These are phyloP conservation scores for Mus caroli DNA, from an alignment of 2,797 vertebrate species.

Conservation along the genomic window DNA sequence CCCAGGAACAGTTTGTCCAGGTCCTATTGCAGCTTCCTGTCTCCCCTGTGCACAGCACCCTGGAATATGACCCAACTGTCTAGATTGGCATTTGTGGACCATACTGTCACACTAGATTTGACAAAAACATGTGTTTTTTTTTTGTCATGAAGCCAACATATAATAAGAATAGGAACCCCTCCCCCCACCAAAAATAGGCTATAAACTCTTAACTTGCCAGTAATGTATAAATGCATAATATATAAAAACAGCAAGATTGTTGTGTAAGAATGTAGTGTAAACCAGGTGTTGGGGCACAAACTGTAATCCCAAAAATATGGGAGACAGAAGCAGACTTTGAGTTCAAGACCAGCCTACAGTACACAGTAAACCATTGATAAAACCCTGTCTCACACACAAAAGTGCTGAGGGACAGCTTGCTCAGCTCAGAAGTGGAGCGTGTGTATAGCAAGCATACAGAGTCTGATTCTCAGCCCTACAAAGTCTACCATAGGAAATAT, in stretches of 20 bases:
- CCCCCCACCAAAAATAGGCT: neutral
- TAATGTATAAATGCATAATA: constrained; percentile 1
- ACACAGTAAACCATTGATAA: neutral
- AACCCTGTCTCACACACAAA: neutral
- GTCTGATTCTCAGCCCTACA: neutral
- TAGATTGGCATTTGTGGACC: constrained; percentile 66
- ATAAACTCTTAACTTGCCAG: constrained; percentile 49
- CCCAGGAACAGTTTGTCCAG: constrained; percentile 40
- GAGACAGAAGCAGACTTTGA: neutral
- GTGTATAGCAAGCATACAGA: neutral
- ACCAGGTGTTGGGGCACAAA: neutral
- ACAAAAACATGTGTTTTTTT: constrained; percentile 63
- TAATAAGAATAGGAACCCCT: neutral
- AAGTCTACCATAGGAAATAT: constrained; percentile 23
- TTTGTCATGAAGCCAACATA: constrained; percentile 53
- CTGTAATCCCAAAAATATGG: neutral
- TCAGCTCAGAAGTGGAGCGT: neutral
- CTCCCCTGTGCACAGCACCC: constrained; percentile 57
- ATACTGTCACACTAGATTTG: constrained; percentile 71
- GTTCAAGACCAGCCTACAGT: neutral
- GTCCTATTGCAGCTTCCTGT: constrained; percentile 57
- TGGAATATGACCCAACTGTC: constrained; percentile 72
- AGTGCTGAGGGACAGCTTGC: neutral
- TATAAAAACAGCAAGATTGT: constrained; percentile 27
- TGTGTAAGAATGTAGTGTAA: constrained; percentile 29